Base-by-base conservation (phyloP, 92 coral and sea anemone genomes). In the Pocillopora grandis region DNA sequence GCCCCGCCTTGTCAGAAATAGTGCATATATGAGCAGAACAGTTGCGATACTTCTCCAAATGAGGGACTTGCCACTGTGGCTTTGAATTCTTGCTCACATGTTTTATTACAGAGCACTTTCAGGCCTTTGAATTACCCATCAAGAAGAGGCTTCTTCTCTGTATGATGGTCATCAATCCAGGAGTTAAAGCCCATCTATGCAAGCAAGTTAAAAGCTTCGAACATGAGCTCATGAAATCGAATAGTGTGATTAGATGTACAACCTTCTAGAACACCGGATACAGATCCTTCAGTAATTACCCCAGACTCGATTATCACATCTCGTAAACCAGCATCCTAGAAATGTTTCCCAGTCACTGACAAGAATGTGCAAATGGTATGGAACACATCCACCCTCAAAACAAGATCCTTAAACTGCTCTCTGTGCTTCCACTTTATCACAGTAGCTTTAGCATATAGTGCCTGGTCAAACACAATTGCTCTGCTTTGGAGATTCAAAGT, bases 391-490 rank as follows among this genome's bases (percentile, higher is more conserved):
- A 89, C 85, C 27, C 91, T 69, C 23, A 75, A 60, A 27, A 92
- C 76, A 62, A 92, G 57, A 58, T 49, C 84, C n/a, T 71, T 74
- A 62, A 82, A 86, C 66, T 72, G 33, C 17, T 80, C 88, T 15
- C 19, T 10, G 66, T 92, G 93, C 67, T 92, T 85, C 92, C 95
- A 89, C 16, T 19, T 35, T 3, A 92, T 89, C 52, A 89, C 90
- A 13, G 83, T 74, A 0, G 89, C 95, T 60, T 92, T 86, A 27
- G 92, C 90, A 72, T 91, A 88, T 31, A 88, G 83, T 42, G 92
- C 94, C 63, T 91, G 92, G 69, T 91, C 95, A 78, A 92, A 88
- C 2, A 82, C 95, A 5, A 83, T 67, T 35, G 88, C 90, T 55
- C 86, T 85, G 42, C 49, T 71, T 19, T 86, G 36, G 49, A 92